Evolutionary conservation across 2,888 invertebrate species (phyloP).

Genomic region (Beris chalybata): DNA sequence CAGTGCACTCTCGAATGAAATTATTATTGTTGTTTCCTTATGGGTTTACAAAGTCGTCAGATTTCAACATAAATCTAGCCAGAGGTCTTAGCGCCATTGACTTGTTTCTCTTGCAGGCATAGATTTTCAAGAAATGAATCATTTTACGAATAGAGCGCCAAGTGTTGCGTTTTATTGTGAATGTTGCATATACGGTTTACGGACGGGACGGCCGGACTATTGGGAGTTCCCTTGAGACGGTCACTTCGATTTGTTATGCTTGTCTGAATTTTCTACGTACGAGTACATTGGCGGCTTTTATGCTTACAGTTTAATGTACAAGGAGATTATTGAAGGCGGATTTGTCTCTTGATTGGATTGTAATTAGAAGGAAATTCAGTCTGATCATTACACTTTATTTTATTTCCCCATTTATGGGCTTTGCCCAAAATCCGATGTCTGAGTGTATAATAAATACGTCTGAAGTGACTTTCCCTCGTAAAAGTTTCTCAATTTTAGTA

Average conservation of each 20-base stretch:
- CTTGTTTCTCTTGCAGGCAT: slow-evolving; percentile 24
- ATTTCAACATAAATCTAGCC: slow-evolving; percentile 31
- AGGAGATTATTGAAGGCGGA: neutral
- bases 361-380: slow-evolving; percentile 19
- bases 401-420: neutral
- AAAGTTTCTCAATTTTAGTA: too few species aligned
- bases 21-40: too few species aligned
- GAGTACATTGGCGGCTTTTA: neutral
- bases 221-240: slow-evolving; percentile 26
- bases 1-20: too few species aligned
- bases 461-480: too few species aligned
- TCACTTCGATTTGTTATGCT: slow-evolving; percentile 27
- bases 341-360: slow-evolving; percentile 15
- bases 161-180: slow-evolving; percentile 26
- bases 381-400: neutral
- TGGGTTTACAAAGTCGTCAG: slow-evolving; percentile 21
- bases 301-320: neutral
- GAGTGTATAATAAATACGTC: too few species aligned
- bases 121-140: slow-evolving; percentile 36
- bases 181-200: slow-evolving; percentile 9
- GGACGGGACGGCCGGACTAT: neutral
- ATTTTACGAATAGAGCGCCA: slow-evolving; percentile 29
- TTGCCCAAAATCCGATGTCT: too few species aligned
- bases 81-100: slow-evolving; percentile 22
- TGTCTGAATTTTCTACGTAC: slow-evolving; percentile 24